Evolutionary conservation across 2,113 vertebrate species (phyloP).

Genomic region (Rafetus swinhoei): DNA sequence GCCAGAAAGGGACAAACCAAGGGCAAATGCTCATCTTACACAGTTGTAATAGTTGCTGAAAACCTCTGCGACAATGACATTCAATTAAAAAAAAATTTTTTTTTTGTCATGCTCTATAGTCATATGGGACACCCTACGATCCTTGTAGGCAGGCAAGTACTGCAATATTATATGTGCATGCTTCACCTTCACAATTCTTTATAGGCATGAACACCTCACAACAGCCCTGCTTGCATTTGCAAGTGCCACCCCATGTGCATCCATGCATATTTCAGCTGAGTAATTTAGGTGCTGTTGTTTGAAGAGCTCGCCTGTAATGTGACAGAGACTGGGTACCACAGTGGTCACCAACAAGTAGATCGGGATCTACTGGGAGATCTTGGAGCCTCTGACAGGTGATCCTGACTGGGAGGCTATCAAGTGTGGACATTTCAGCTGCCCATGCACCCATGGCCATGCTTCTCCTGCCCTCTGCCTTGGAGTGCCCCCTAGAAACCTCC

Average conservation of each 20-base stretch:
- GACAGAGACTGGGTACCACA: fast-evolving
- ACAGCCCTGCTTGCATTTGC: background rate
- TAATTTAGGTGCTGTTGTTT: fast-evolving
- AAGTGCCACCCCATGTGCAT: background rate
- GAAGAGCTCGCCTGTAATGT: fast-evolving
- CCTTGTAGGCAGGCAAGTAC: background rate
- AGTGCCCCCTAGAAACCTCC: too few species aligned
- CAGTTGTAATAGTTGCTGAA: fast-evolving
- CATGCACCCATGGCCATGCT: too few species aligned
- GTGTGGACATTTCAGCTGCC: too few species aligned
- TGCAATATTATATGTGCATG: background rate
- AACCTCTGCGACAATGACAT: background rate
- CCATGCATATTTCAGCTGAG: fast-evolving
- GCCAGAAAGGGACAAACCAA: background rate
- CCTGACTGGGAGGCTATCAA: too few species aligned
- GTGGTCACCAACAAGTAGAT: too few species aligned
- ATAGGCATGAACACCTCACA: background rate
- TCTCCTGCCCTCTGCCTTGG: too few species aligned
- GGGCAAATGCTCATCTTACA: background rate
- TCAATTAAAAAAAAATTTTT: background rate
- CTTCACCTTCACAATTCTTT: background rate
- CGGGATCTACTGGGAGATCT: too few species aligned
- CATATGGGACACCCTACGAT: background rate
- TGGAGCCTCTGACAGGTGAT: too few species aligned
- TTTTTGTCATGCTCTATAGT: slow-evolving; percentile 2